Conservation (phyloP, 2,888 invertebrate genomes). For the Stegana nigrithorax region DNA sequence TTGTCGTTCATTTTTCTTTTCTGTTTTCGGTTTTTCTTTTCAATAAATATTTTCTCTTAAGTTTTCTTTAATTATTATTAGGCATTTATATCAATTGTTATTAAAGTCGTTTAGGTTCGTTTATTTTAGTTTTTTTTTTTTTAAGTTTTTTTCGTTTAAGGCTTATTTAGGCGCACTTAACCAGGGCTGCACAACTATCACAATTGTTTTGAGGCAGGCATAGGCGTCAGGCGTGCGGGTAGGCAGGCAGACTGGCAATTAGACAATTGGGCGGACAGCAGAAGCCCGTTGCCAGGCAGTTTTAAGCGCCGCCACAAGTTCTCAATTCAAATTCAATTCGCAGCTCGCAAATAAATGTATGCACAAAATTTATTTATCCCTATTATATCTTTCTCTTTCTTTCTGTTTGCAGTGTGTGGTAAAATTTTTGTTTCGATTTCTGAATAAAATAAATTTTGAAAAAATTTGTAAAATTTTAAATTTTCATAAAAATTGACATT, state of each 20-base stretch:
- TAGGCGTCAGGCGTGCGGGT: too few species aligned
- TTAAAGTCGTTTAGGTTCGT: slow-evolving; percentile 26
- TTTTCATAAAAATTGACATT: slow-evolving; percentile 54
- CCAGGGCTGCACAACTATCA: too few species aligned
- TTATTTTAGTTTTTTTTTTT: slow-evolving; percentile 24
- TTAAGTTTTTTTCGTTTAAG: slow-evolving; percentile 30
- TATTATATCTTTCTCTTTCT: too few species aligned
- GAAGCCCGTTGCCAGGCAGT: slow-evolving; percentile 22
- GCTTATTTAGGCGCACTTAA: background rate
- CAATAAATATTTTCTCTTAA: slow-evolving; percentile 27
- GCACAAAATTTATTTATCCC: too few species aligned
- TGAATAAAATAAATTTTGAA: slow-evolving; percentile 29
- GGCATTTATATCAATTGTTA: slow-evolving; percentile 15
- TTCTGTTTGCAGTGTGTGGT: too few species aligned
- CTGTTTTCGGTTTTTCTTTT: slow-evolving; percentile 19
- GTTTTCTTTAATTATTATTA: slow-evolving; percentile 5
- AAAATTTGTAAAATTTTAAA: slow-evolving; percentile 57
- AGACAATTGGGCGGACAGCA: slow-evolving; percentile 5
- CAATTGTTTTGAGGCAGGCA: too few species aligned
- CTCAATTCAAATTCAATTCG: too few species aligned
- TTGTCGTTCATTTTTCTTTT: slow-evolving; percentile 19
- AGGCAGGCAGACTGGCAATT: background rate
- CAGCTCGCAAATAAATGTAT: too few species aligned
- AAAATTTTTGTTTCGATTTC: too few species aligned
- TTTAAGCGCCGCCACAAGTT: background rate